Evolutionary conservation across 35 echinoderm and acorn worm genomes (phyloP), one percentile per base, ranked within the genome.

Genomic region (Anneissia japonica): DNA sequence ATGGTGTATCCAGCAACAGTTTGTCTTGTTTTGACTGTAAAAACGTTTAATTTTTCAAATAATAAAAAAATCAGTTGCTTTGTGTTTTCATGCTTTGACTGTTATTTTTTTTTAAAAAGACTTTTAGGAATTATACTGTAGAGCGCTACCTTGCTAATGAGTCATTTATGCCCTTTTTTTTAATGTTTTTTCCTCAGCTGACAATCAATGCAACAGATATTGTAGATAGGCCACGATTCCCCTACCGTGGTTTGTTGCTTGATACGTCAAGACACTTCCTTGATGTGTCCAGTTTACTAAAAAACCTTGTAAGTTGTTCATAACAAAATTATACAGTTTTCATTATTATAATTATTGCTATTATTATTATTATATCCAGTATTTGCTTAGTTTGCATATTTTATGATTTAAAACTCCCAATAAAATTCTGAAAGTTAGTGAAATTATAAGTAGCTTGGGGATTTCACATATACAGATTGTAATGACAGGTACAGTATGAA

Each of bases 231-330:
- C 95, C 95, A 38, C 83, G 95, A 34, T 97, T 97, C 72, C 23
- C 74, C 6, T 88, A 93, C 77, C 88, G 95, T 74, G 95, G 95
- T 29, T 77, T 86, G 39, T 38, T 97, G 39, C 76, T 97, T 11
- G 95, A 97, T 36, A 82, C 95, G 31, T 90, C 88, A 0, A 89
- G 95, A 83, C 95, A 97, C 77, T 97, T 93, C 38, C 82, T 97
- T 2, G 80, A 74, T 31, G 32, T 93, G 31, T 74, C 83, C 28
- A 23, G 76, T 16, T 39, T 97, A 30, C 82, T 93, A 13, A 51
- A 97, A 51, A 88, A 87, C 36, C 35, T 97, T 84, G 95, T 97
- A 90, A 93, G 86, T 75, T n/a, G n/a, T n/a, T n/a, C n/a, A n/a
- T n/a, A n/a, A n/a, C n/a, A n/a, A n/a, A 21, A 46, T n/a, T n/a